These are phyloP conservation scores for Orthosia cruda DNA, from an alignment of 2,888 invertebrate genomes.

Conservation along the genomic window DNA sequence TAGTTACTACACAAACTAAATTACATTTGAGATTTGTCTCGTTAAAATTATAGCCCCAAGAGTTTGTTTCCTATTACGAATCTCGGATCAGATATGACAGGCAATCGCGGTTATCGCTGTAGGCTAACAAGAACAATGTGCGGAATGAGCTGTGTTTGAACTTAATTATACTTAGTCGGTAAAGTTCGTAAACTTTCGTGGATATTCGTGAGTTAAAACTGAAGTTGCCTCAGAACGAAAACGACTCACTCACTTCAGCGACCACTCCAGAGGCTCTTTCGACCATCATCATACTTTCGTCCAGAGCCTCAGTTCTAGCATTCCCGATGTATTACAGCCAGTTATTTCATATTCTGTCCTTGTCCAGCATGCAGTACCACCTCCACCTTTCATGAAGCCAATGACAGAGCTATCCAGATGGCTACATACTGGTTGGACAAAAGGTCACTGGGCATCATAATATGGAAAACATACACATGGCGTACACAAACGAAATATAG, in stretches of 20 bases:
- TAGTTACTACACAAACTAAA: conserved; percentile 46
- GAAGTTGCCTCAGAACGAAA: background rate
- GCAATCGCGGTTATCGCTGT: conserved; percentile 70
- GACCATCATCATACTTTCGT: too few relatives aligned
- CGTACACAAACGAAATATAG: too few relatives aligned
- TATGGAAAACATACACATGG: too few relatives aligned
- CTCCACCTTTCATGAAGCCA: too few relatives aligned
- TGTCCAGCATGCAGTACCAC: too few relatives aligned
- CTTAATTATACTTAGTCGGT: conserved; percentile 1
- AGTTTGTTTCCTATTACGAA: conserved; percentile 58
- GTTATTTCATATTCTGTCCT: too few relatives aligned
- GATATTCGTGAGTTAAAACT: background rate
- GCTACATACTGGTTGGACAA: too few relatives aligned
- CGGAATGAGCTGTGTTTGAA: conserved; percentile 65
- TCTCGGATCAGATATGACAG: conserved; percentile 71
- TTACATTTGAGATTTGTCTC: conserved; percentile 55
- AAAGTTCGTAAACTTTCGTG: background rate
- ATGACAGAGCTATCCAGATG: too few relatives aligned
- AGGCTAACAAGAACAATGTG: conserved; percentile 70
- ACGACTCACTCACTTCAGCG: background rate
- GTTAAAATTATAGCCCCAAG: conserved; percentile 56
- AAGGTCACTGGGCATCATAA: too few relatives aligned
- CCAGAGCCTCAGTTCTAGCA: too few relatives aligned
- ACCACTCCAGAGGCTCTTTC: too few relatives aligned
- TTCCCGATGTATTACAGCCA: too few relatives aligned